These are phyloP conservation scores for Hypsopygia costalis DNA, from an alignment of 2,888 invertebrate genomes.

Conservation along the genomic window DNA sequence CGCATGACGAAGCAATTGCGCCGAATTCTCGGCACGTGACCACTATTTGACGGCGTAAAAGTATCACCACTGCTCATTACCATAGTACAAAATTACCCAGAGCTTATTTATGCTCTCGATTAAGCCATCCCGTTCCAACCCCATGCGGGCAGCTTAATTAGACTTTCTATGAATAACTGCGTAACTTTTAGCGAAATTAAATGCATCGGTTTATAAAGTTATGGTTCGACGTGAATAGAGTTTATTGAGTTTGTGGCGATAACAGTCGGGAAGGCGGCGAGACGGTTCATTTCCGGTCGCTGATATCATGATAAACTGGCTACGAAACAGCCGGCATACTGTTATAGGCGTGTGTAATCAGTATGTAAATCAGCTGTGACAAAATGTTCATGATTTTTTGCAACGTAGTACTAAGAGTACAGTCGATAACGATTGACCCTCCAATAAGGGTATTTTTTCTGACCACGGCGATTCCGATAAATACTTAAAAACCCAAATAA, in stretches of 20 bases:
- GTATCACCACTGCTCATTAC: constrained; percentile 58
- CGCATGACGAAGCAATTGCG: constrained; percentile 60
- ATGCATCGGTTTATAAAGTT: constrained; percentile 18
- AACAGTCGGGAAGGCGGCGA: constrained; percentile 56
- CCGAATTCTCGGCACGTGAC: constrained; percentile 72
- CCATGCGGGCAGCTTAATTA: constrained; percentile 60
- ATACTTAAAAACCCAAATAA: too few relatives aligned
- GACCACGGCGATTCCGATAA: too few relatives aligned
- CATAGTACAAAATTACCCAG: too few relatives aligned
- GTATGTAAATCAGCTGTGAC: constrained; percentile 24
- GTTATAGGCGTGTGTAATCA: constrained; percentile 23
- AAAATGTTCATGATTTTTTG: constrained; percentile 23
- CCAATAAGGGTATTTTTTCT: too few relatives aligned
- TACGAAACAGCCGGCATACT: constrained; percentile 43
- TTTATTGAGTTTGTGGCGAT: constrained; percentile 47
- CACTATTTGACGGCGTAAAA: constrained; percentile 65
- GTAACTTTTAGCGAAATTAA: constrained; percentile 18
- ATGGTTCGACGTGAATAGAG: constrained; percentile 30
- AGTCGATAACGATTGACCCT: too few relatives aligned
- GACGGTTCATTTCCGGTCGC: constrained; percentile 58
- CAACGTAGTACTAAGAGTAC: too few relatives aligned
- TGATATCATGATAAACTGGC: constrained; percentile 52
- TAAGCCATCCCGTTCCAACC: constrained; percentile 56
- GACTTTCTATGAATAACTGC: constrained; percentile 9
- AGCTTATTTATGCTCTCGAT: constrained; percentile 67